phyloP scores from a whole-genome alignment of 2,113 vertebrate genomes.

The Gymnobelideus leadbeateri region DNA sequence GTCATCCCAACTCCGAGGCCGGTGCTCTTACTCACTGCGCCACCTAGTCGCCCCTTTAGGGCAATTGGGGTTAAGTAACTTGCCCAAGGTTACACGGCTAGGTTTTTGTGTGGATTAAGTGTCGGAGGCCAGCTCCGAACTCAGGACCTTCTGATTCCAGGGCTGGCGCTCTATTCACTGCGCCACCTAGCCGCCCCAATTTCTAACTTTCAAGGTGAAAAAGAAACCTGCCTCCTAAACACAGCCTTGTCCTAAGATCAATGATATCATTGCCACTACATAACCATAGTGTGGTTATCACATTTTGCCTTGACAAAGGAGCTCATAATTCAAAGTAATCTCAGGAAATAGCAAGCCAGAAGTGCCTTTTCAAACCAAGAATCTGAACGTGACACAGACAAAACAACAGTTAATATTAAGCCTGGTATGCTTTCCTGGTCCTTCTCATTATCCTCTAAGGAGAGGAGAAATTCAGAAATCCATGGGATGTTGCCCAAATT shows the following conservation, averaged over 20 bases:
- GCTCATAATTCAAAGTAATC: neutral
- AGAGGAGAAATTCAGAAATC: neutral
- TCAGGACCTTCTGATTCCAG: too few relatives aligned
- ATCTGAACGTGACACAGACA: conserved; percentile 19
- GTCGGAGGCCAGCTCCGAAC: too few relatives aligned
- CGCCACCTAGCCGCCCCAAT: too few relatives aligned
- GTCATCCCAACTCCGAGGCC: too few relatives aligned
- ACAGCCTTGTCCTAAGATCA: neutral
- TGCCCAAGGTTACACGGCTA: too few relatives aligned
- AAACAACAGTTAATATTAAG: conserved; percentile 36
- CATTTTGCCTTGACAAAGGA: neutral
- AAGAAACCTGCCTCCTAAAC: neutral
- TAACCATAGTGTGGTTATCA: neutral
- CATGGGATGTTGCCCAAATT: neutral
- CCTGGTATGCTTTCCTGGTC: neutral
- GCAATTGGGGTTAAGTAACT: too few relatives aligned
- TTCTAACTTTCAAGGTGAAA: neutral
- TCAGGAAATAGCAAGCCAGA: neutral
- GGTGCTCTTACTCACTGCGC: too few relatives aligned
- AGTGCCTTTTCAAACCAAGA: conserved; percentile 43
- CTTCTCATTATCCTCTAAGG: conserved; percentile 36
- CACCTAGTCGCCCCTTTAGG: too few relatives aligned
- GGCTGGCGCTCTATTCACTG: too few relatives aligned
- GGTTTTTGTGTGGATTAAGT: too few relatives aligned
- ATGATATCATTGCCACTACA: neutral